Percentiles rank a stretch among this genome's conserved stretches.
Evolutionary conservation across 2,797 vertebrate genomes (phyloP).

Genomic region (Leptatherina wallacei): DNA sequence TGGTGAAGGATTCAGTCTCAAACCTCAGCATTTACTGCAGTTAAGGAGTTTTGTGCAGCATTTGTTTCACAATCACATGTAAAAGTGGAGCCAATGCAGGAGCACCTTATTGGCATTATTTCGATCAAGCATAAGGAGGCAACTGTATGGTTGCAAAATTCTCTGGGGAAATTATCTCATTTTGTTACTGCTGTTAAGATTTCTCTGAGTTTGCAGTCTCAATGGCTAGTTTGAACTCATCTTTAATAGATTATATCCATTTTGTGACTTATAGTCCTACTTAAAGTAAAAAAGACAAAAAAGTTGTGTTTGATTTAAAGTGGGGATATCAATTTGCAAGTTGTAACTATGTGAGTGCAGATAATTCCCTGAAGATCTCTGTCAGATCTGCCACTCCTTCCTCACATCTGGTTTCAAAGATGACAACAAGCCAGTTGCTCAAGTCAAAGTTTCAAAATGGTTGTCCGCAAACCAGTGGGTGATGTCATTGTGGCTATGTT

Average conservation of each 20-base stretch:
- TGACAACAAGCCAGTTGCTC: neutral
- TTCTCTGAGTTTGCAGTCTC: neutral
- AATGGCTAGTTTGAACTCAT: neutral
- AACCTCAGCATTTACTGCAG: neutral
- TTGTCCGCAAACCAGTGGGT: conserved; percentile 1
- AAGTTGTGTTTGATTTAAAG: neutral
- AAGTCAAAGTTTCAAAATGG: neutral
- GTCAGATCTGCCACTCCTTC: neutral
- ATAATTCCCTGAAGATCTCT: neutral
- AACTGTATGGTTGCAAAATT: neutral
- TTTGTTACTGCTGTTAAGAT: neutral
- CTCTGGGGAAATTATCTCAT: neutral
- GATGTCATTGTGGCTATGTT: neutral
- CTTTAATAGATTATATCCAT: neutral
- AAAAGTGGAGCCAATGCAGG: neutral
- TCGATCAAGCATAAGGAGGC: neutral
- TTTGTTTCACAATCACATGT: neutral
- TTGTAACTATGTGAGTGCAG: neutral
- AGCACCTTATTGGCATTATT: neutral
- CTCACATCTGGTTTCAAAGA: conserved; percentile 4
- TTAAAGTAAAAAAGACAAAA: conserved; percentile 9
- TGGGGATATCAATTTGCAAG: neutral
- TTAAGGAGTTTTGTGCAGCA: neutral
- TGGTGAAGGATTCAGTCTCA: no score
- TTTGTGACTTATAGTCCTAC: neutral